Base-by-base conservation (phyloP, 2,113 vertebrate genomes). In the Cochlearius cochlearius region DNA sequence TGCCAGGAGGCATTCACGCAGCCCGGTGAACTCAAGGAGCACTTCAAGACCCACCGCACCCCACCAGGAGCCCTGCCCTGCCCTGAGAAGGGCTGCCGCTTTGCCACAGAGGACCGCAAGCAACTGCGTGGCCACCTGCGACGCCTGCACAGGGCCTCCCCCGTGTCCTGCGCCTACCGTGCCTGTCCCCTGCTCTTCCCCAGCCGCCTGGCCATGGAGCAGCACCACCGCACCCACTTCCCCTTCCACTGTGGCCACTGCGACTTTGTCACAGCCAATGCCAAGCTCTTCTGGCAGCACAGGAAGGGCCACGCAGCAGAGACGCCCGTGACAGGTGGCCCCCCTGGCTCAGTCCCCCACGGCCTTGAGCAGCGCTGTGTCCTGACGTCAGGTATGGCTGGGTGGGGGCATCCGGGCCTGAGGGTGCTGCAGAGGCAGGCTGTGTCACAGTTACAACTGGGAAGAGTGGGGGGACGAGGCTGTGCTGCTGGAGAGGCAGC, bases 181-280 rank as follows among this genome's bases (percentile, higher is more conserved):
- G 95, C 98, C 96, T 99, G 99, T 90, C 96, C 97, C 0, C 79
- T 96, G 71, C 97, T 98, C 23, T 99, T 99, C 86, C 95, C 94
- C 66, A 98, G 95, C 80, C 97, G 45, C 39, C 96, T 71, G 4
- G 98, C 97, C 94, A 98, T 99, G 99, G 98, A 99, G 71, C 96
- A 91, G 68, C 99, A 99, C 80, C 90, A 93, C 53, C 97, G 96
- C 23, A 92, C 43, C 62, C 99, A 99, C 91, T 97, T 98, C 88
- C 98, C 99, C 20, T 99, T 99, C 91, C 98, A 98, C 96, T 99
- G 99, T 29, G 17, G 93, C 94, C 97, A 34, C 29, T 99, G 99
- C 8, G 69, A 96, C 92, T 99, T 99, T 36, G 58, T 98, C 90
- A 97, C 98, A 1, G 98, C 98, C 88, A 98, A 97, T 34, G 78